Base-by-base conservation (phyloP, 2,113 vertebrate genomes). In the Lipotes vexillifer region DNA sequence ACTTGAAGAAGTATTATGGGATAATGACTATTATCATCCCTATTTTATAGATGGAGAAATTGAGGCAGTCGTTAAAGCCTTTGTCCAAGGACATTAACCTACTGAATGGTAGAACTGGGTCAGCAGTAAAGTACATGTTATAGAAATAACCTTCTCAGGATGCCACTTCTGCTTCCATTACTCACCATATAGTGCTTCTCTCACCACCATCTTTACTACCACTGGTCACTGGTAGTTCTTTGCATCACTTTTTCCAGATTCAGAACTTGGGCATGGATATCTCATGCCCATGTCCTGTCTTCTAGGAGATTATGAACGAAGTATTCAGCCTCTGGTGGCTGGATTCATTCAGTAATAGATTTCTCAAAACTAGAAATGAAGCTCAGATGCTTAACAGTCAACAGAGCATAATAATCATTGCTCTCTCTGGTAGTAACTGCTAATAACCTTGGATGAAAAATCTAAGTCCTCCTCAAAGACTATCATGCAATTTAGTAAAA, bases 401-500 rank as follows among this genome's bases (percentile, higher is more conserved):
- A 38, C 68, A 68, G 41, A 65, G 5, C 17, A n/a, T 6, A 49
- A 57, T 6, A 17, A 21, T 31, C 49, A 33, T 11, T n/a, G 33
- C 20, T 71, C 41, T 86, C 33, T 85, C 3, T 90, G 52, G 36
- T 12, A 82, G 83, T 78, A 49, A 93, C 29, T 77, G 41, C 71
- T 78, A 82, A 78, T 94, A 93, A 72, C 36, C 25, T 61, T 75
- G 68, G 27, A 89, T 46, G 27, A 88, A 80, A 96, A 91, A 44
- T 78, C 31, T 41, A 82, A 93, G 77, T 59, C 86, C 77, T 83
- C 31, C 55, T 90, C 88, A 93, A 63, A 88, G 36, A 65, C 49
- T 63, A 91, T 36, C 72, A 94, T 63, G 23, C 63, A 89, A 75
- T 89, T 96, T 94, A 85, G 61, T 66, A 78, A 94, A 96, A 85